phyloP scores from a whole-genome alignment of 2,113 vertebrate genomes.

The Seriola quinqueradiata region DNA sequence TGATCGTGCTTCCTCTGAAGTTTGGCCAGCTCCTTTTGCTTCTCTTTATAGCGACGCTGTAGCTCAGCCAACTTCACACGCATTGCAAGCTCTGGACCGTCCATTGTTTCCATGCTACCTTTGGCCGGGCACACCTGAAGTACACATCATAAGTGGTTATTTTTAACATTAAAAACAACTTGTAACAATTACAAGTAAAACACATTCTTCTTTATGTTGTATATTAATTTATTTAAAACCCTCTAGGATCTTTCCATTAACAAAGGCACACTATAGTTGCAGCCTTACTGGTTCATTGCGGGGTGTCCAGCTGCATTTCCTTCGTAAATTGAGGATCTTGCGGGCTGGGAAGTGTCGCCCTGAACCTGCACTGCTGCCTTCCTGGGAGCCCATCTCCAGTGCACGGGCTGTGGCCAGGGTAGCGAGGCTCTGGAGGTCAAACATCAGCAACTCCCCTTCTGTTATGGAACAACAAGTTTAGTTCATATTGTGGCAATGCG shows the following conservation, averaged over 20 bases:
- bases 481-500: background rate
- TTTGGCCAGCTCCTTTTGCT: constrained; percentile 94
- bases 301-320: constrained; percentile 95
- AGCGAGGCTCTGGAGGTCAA: constrained; percentile 93
- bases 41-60: constrained; percentile 95
- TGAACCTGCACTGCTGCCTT: constrained; percentile 27
- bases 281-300: constrained; percentile 92
- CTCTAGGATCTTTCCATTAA: background rate
- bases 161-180: constrained; percentile 18
- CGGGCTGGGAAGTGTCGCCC: constrained; percentile 78
- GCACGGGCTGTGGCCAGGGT: constrained; percentile 94
- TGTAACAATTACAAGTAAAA: background rate
- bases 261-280: background rate
- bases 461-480: constrained; percentile 54
- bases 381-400: constrained; percentile 82
- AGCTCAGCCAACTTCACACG: constrained; percentile 93
- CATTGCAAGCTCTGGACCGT: constrained; percentile 94
- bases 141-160: constrained; percentile 26
- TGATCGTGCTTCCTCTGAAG: constrained; percentile 93
- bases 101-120: constrained; percentile 91
- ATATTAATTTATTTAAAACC: background rate
- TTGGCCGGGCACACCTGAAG: constrained; percentile 93
- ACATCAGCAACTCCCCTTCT: constrained; percentile 90
- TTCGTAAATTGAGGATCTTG: constrained; percentile 88
- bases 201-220: background rate